Percentiles rank a stretch among this genome's conserved stretches.
Conservation (phyloP, 1,140 invertebrate genomes). For the Araneus ventricosus region DNA sequence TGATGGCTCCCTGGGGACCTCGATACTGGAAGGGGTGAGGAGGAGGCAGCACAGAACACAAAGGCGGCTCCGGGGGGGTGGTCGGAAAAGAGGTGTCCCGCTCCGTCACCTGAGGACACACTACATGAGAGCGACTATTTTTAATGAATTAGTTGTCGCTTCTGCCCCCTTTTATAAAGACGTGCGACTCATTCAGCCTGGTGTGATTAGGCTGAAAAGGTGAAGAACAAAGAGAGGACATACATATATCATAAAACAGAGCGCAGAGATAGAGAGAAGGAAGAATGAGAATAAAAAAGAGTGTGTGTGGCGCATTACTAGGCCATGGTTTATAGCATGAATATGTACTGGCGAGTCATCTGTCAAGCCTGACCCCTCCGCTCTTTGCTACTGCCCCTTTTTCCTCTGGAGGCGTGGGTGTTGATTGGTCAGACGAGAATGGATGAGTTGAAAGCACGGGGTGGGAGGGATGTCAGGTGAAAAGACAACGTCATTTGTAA, state of each 20-base stretch:
- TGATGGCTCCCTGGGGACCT: constrained; percentile 66
- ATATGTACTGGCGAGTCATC: constrained; percentile 54
- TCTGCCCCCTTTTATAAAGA: constrained; percentile 51
- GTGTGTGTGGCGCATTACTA: constrained; percentile 25
- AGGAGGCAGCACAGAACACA: neutral
- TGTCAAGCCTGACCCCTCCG: constrained; percentile 41
- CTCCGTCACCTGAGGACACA: constrained; percentile 62
- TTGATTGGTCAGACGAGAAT: constrained; percentile 70
- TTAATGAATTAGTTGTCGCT: constrained; percentile 72
- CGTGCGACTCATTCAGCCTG: constrained; percentile 39
- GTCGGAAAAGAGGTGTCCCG: constrained; percentile 6
- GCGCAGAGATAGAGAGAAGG: neutral
- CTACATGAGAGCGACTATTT: constrained; percentile 42
- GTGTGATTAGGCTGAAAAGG: constrained; percentile 55
- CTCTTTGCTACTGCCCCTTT: constrained; percentile 37
- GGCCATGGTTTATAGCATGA: constrained; percentile 7
- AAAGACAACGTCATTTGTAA: constrained; percentile 73
- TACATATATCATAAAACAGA: constrained; percentile 44
- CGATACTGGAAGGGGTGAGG: neutral
- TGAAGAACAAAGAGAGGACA: constrained; percentile 7
- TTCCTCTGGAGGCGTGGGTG: constrained; percentile 57
- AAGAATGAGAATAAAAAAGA: neutral
- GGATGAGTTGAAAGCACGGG: constrained; percentile 59
- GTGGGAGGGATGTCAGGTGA: constrained; percentile 43
- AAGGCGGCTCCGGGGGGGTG: neutral